phyloP scores from a whole-genome alignment of 1,140 invertebrate genomes.

The Phocides pigmalion region DNA sequence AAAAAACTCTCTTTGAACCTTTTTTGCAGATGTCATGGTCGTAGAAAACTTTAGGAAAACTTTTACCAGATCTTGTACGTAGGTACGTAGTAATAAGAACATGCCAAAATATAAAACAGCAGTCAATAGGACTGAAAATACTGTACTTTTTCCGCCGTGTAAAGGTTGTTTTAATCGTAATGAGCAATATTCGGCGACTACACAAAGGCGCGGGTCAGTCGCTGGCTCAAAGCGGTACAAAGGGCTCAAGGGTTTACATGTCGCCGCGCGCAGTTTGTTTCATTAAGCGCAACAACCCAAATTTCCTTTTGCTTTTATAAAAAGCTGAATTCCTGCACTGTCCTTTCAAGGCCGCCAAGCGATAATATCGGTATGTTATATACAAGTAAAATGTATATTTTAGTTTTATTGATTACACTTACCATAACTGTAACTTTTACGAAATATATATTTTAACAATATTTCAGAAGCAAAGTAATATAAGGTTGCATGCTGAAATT shows the following conservation, averaged over 20 bases:
- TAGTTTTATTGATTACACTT: neutral
- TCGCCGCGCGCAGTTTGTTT: slow-evolving; percentile 78
- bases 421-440: no score
- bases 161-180: slow-evolving; percentile 74
- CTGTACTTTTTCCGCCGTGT: slow-evolving; percentile 15
- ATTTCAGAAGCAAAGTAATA: no score
- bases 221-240: slow-evolving; percentile 73
- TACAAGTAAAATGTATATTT: neutral
- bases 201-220: slow-evolving; percentile 71
- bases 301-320: slow-evolving; percentile 70
- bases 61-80: no score
- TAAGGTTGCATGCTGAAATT: no score
- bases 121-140: slow-evolving; percentile 2
- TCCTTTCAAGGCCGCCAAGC: neutral
- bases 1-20: no score
- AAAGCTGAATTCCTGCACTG: slow-evolving; percentile 55
- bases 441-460: no score
- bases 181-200: slow-evolving; percentile 74
- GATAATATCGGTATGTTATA: neutral
- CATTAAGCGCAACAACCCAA: slow-evolving; percentile 72
- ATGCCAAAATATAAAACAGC: neutral
- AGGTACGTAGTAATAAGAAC: no score
- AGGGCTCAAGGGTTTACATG: slow-evolving; percentile 78
- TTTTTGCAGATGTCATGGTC: no score
- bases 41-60: no score